phyloP scores from a whole-genome alignment of 2,113 vertebrate genomes.

The Callipepla californica region DNA sequence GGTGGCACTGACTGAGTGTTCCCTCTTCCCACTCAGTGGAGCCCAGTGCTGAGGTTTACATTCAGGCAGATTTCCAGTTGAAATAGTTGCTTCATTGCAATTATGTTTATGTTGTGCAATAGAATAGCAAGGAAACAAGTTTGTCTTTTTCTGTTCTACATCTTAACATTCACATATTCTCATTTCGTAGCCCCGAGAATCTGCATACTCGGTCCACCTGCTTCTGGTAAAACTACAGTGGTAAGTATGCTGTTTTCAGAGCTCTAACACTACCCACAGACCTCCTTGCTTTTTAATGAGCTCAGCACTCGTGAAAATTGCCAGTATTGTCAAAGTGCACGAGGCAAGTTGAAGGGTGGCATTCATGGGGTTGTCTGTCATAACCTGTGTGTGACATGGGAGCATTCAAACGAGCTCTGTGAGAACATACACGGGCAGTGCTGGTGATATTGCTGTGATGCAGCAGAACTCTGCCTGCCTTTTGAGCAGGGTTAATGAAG shows the following conservation, averaged over 20 bases:
- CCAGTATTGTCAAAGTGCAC: not conserved
- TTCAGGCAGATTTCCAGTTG: not conserved
- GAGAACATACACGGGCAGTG: not conserved
- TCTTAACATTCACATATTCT: slow-evolving; percentile 44
- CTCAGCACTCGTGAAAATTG: not conserved
- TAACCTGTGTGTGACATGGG: not conserved
- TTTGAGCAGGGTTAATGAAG: not conserved
- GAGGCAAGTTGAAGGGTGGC: not conserved
- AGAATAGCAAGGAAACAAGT: not conserved
- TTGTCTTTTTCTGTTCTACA: not conserved
- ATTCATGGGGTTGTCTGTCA: not conserved
- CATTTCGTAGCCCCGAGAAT: slow-evolving; percentile 77
- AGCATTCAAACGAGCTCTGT: not conserved
- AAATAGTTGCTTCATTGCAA: not conserved
- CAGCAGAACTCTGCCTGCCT: not conserved
- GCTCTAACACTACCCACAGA: not conserved
- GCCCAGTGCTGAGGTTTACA: not conserved
- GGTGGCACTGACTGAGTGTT: not conserved
- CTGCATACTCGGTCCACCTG: slow-evolving; percentile 87
- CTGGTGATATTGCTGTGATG: not conserved
- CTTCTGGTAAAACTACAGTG: slow-evolving; percentile 85
- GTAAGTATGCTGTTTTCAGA: slow-evolving; percentile 72
- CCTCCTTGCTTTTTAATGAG: not conserved
- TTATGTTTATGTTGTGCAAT: not conserved
- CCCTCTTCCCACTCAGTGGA: not conserved